phyloP scores from a whole-genome alignment of 2,113 vertebrate genomes.

The Parus major region DNA sequence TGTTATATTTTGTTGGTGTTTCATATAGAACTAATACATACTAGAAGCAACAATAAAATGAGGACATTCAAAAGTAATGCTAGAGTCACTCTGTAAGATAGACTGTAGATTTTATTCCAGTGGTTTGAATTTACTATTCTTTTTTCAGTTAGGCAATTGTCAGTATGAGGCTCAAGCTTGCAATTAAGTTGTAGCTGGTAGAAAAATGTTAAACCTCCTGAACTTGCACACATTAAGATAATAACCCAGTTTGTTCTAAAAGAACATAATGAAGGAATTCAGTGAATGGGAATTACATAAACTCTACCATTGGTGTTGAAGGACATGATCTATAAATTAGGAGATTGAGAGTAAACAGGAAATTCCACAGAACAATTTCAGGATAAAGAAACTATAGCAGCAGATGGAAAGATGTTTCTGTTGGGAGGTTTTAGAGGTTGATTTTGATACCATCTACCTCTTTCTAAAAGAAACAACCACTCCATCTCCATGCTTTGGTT shows the following conservation, averaged over 20 bases:
- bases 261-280: slow-evolving; percentile 30
- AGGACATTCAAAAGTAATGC: neutral
- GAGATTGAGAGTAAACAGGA: slow-evolving; percentile 68
- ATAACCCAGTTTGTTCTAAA: slow-evolving; percentile 29
- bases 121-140: neutral
- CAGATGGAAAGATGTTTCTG: slow-evolving; percentile 67
- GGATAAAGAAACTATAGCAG: slow-evolving; percentile 67
- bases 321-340: slow-evolving; percentile 69
- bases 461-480: neutral
- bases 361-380: slow-evolving; percentile 74
- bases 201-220: slow-evolving; percentile 7
- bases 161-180: neutral
- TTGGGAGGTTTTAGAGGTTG: slow-evolving; percentile 35
- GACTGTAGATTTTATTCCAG: neutral
- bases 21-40: neutral
- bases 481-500: neutral
- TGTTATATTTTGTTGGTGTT: neutral
- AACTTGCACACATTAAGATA: slow-evolving; percentile 34
- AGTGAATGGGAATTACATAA: slow-evolving; percentile 51
- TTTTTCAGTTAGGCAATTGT: neutral
- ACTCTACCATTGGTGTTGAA: slow-evolving; percentile 29
- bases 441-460: slow-evolving; percentile 48
- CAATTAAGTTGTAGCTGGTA: neutral
- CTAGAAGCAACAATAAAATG: neutral
- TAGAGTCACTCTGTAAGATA: neutral